phyloP scores from a whole-genome alignment of 2,888 invertebrate genomes.

The Choristoneura rosaceana region DNA sequence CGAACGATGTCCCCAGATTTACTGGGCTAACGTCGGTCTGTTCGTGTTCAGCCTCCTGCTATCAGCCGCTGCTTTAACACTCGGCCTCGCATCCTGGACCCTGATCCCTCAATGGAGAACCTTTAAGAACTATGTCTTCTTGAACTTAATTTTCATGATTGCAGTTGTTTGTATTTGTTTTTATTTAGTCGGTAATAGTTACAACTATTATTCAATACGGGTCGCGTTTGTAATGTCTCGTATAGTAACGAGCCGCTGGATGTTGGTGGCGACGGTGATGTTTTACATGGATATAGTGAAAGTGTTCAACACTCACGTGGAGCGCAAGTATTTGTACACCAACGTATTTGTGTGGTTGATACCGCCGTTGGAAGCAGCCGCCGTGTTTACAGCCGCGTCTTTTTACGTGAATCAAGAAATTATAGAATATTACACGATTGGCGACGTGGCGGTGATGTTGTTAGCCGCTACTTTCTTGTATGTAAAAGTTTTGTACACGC shows the following conservation, averaged over 20 bases:
- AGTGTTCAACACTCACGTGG: slow-evolving; percentile 15
- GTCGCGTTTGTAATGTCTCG: slow-evolving; percentile 2
- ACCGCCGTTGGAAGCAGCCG: slow-evolving; percentile 5
- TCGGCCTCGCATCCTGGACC: slow-evolving; percentile 26
- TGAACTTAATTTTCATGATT: slow-evolving; percentile 7
- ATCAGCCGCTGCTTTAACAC: neutral
- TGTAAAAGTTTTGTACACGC: slow-evolving; percentile 16
- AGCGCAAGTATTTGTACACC: slow-evolving; percentile 14
- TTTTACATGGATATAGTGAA: slow-evolving; percentile 23
- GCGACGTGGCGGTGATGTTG: neutral
- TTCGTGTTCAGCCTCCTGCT: neutral
- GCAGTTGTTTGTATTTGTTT: neutral
- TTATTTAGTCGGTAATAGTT: neutral
- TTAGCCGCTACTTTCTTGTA: neutral
- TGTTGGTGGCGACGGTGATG: slow-evolving; percentile 19
- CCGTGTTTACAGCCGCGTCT: neutral
- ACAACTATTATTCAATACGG: neutral
- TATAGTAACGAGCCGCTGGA: slow-evolving; percentile 24
- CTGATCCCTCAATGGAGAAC: slow-evolving; percentile 12
- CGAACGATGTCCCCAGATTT: neutral
- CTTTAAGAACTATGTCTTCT: slow-evolving; percentile 18
- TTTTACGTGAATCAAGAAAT: neutral
- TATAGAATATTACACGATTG: neutral
- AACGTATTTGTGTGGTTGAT: slow-evolving; percentile 12
- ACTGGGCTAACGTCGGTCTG: neutral